Percentiles rank a stretch among this genome's conserved stretches.
phyloP scores from a whole-genome alignment of 2,113 vertebrate species.

The Hemibagrus wyckioides region DNA sequence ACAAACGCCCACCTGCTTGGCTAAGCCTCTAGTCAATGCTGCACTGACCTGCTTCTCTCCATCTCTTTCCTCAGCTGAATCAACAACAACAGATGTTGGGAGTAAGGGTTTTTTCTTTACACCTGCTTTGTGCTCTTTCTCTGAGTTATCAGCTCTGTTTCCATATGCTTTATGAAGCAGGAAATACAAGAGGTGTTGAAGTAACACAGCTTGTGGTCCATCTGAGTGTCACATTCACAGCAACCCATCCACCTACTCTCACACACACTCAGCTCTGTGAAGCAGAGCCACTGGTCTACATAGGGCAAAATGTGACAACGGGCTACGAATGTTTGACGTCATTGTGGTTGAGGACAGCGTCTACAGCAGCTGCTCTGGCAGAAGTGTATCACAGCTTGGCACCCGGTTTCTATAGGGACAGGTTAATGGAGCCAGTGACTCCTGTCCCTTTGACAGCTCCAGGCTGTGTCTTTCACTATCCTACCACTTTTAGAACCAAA shows the following conservation, averaged over 20 bases:
- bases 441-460: slow-evolving; percentile 26
- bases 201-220: slow-evolving; percentile 6
- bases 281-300: background rate
- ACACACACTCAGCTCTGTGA: slow-evolving; percentile 1
- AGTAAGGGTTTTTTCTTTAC: background rate
- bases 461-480: slow-evolving; percentile 43
- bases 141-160: background rate
- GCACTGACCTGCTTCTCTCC: slow-evolving; percentile 26
- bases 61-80: background rate
- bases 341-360: slow-evolving; percentile 7
- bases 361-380: slow-evolving; percentile 45
- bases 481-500: slow-evolving; percentile 27
- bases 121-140: slow-evolving; percentile 14
- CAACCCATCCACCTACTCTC: background rate
- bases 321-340: slow-evolving; percentile 33
- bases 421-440: slow-evolving; percentile 57
- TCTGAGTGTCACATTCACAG: background rate
- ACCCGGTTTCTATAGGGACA: slow-evolving; percentile 19
- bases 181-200: slow-evolving; percentile 4
- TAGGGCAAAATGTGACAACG: background rate
- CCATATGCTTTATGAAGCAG: slow-evolving; percentile 18
- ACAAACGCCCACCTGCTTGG: slow-evolving; percentile 42
- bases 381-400: slow-evolving; percentile 36
- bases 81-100: slow-evolving; percentile 24
- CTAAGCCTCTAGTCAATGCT: slow-evolving; percentile 4